A percentile compares a stretch with the other conserved stretches of the same genome.
phyloP scores from a whole-genome alignment of 2,113 vertebrate genomes.

The Pelvicachromis taeniatus region DNA sequence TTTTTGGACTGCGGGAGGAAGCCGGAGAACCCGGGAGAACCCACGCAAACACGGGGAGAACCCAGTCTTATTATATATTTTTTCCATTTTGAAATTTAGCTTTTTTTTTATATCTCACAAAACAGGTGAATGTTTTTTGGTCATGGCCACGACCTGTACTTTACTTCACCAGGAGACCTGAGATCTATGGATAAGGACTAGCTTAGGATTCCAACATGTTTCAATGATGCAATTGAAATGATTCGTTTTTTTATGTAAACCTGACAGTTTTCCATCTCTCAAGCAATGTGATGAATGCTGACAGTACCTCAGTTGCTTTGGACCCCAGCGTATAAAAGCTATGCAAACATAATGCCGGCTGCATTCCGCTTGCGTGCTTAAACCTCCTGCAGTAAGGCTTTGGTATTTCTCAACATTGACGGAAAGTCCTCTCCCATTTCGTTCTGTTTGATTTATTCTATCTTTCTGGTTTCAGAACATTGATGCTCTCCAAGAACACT shows the following conservation, averaged over 20 bases:
- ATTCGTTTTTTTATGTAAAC: neutral
- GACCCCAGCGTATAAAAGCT: conserved; percentile 19
- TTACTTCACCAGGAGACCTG: neutral
- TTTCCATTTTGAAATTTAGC: neutral
- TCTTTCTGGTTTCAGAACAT: conserved; percentile 38
- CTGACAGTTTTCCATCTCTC: conserved; percentile 29
- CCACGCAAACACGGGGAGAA: too few species aligned
- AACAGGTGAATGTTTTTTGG: neutral
- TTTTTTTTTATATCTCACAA: neutral
- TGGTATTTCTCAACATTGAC: conserved; percentile 50
- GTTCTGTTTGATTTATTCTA: conserved; percentile 53
- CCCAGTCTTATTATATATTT: neutral
- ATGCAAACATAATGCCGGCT: conserved; percentile 21
- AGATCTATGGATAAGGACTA: neutral
- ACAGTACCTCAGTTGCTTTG: conserved; percentile 27
- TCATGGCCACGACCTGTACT: neutral
- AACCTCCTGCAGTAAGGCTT: conserved; percentile 36
- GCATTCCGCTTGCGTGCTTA: conserved; percentile 30
- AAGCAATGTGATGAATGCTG: conserved; percentile 17
- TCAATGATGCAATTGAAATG: neutral
- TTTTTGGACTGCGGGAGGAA: too few species aligned
- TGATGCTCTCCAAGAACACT: conserved; percentile 46
- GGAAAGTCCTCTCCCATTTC: conserved; percentile 50
- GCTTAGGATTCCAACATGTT: neutral
- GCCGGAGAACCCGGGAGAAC: too few species aligned